Evolutionary conservation across 2,113 vertebrate species (phyloP).

Genomic region (Atrichornis clamosus): DNA sequence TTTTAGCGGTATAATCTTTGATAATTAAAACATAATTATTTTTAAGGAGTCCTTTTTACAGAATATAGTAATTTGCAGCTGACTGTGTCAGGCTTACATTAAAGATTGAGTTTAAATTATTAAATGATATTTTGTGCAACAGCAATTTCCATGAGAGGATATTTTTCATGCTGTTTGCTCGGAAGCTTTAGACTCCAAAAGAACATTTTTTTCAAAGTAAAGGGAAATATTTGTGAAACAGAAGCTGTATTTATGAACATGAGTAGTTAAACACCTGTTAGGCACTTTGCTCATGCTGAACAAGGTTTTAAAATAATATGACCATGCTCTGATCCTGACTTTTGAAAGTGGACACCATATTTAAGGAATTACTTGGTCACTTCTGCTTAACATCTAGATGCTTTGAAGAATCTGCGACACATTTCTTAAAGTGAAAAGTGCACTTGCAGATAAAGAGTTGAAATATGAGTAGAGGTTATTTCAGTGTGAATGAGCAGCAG

Average conservation of each 20-base stretch:
- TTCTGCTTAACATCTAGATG: not conserved
- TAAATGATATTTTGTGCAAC: slow-evolving; percentile 16
- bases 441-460: not conserved
- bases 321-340: not conserved
- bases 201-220: slow-evolving; percentile 15
- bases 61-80: not conserved
- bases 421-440: not conserved
- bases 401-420: not conserved
- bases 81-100: not conserved
- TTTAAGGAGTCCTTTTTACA: not conserved
- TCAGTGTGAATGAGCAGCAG: not conserved
- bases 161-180: slow-evolving; percentile 26
- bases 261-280: slow-evolving; percentile 5
- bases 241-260: slow-evolving; percentile 13
- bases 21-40: slow-evolving; percentile 41
- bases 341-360: not conserved
- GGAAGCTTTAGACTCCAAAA: not conserved
- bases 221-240: slow-evolving; percentile 29
- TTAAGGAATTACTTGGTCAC: not conserved
- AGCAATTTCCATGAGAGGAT: not conserved
- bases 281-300: not conserved
- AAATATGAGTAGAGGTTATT: not conserved
- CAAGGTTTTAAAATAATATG: not conserved
- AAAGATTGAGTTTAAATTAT: slow-evolving; percentile 30
- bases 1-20: slow-evolving; percentile 7